These are phyloP conservation scores for Piscicola geometra DNA, from an alignment of 2,888 invertebrate genomes.

Conservation along the genomic window DNA sequence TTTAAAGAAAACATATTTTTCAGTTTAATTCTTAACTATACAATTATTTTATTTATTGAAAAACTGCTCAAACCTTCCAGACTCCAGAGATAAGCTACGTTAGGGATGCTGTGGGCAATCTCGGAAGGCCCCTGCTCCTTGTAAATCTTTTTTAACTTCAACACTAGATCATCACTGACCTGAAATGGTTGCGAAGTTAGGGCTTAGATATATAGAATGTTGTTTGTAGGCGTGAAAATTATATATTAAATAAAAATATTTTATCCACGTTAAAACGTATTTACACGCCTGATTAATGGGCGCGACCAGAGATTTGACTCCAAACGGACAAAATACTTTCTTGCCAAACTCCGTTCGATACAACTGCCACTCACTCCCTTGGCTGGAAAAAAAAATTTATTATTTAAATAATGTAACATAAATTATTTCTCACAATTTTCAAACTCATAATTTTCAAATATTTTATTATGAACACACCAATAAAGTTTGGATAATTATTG, in stretches of 20 bases:
- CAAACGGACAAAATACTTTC: conserved; percentile 47
- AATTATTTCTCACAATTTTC: too few relatives aligned
- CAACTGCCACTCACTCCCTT: conserved; percentile 51
- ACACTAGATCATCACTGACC: conserved; percentile 45
- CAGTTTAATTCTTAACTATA: too few relatives aligned
- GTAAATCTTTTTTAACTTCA: conserved; percentile 46
- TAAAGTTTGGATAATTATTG: too few relatives aligned
- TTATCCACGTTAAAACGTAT: too few relatives aligned
- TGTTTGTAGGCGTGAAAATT: too few relatives aligned
- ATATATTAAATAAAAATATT: too few relatives aligned
- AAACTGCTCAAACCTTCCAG: too few relatives aligned
- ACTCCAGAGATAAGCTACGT: conserved; percentile 52
- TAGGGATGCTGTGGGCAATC: conserved; percentile 52
- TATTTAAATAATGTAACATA: background rate
- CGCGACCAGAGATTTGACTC: conserved; percentile 45
- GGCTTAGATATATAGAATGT: background rate
- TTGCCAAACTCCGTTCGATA: conserved; percentile 48
- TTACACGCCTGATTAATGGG: conserved; percentile 48
- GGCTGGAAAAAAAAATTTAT: conserved; percentile 45
- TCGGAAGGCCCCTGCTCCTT: conserved; percentile 57
- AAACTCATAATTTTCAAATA: too few relatives aligned
- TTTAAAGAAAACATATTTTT: too few relatives aligned
- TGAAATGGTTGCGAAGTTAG: background rate
- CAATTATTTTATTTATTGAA: too few relatives aligned
- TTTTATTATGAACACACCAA: too few relatives aligned